Conservation (phyloP, 1,140 invertebrate genomes). For the Zaprionus inermis region DNA sequence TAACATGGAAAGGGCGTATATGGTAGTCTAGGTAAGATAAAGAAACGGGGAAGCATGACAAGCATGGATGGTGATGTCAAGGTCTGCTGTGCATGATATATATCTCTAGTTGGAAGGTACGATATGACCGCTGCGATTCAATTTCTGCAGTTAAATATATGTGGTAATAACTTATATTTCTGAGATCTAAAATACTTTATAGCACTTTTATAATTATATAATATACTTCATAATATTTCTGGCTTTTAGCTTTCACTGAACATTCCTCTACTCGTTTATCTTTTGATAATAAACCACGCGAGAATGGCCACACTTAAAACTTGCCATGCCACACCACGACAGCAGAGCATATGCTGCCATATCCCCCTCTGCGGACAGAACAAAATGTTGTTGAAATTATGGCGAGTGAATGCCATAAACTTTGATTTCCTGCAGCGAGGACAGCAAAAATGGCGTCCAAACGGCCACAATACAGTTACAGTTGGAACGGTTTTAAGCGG, state of each 20-base stretch:
- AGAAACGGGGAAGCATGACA: not conserved
- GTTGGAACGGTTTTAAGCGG: constrained; percentile 42
- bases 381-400: constrained; percentile 51
- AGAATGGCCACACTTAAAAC: constrained; percentile 11
- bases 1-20: constrained; percentile 8
- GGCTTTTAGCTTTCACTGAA: not conserved
- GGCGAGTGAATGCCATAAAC: constrained; percentile 74
- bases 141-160: too few relatives aligned
- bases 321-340: not conserved
- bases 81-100: too few relatives aligned
- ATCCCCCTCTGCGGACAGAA: constrained; percentile 17
- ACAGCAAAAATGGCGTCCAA: constrained; percentile 61
- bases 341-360: not conserved
- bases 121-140: too few relatives aligned
- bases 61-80: too few relatives aligned
- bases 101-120: too few relatives aligned
- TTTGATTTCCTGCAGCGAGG: constrained; percentile 67
- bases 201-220: not conserved
- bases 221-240: not conserved
- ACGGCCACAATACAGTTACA: constrained; percentile 61
- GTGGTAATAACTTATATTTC: too few relatives aligned
- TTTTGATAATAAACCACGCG: not conserved
- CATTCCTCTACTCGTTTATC: not conserved
- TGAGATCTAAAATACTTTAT: not conserved
- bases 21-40: not conserved